Evolutionary conservation across 2,888 invertebrate genomes (phyloP), one percentile per base, ranked within the genome.

Genomic region (Cephus pygmeus): DNA sequence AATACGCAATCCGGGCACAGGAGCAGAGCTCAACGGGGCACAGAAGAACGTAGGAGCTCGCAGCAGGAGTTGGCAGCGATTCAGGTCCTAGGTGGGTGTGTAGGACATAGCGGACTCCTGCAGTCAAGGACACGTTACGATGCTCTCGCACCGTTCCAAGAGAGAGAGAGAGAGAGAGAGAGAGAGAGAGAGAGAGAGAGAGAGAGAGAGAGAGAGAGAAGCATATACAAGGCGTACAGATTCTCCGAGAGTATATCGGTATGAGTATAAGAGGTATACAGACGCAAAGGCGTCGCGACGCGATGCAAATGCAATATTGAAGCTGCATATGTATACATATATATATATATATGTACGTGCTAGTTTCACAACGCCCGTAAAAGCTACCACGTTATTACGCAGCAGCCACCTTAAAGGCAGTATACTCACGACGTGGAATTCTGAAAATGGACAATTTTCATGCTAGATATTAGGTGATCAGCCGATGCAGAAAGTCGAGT

Each of bases 41-140:
- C 56, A 56, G 56, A 56, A 56, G 56, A 56, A 23, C 56, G 56
- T 56, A 56, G 56, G 56, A 56, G 56, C 56, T 56, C 56, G 23
- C 56, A 9, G 56, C 56, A 56, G 56, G 56, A 56, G 56, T 56
- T 56, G 56, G 56, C 56, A 56, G 56, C 56, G 56, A 56, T 56
- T 56, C 56, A 56, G 56, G 56, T 71, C 31, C 79, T 85, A 85
- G 85, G 85, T 85, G 85, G 85, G 85, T 85, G 85, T 85, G 85
- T 85, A 85, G 85, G 85, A 85, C 85, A 85, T 85, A 85, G 85
- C 85, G 85, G 85, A 85, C 86, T 85, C 81, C 84, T 82, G 84
- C 86, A 85, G 86, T 85, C 85, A 85, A 85, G 85, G 85, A 85
- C 85, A 86, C 84, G 86, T 85, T 86, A 86, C 36, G 74, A 35